phyloP scores from a whole-genome alignment of 2,113 vertebrate species.

The Trogon melanurus region DNA sequence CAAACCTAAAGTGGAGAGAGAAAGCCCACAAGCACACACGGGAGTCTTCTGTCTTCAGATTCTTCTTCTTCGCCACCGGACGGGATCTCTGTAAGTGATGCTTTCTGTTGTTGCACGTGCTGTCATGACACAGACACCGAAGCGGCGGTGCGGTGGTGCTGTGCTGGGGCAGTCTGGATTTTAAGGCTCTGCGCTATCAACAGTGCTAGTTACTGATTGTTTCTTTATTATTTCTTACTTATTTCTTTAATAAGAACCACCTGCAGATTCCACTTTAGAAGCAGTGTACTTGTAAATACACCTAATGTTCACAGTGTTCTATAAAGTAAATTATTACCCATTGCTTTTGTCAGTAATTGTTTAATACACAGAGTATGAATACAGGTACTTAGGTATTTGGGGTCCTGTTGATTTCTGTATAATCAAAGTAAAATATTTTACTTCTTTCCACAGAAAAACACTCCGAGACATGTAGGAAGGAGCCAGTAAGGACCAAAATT shows the following conservation, averaged over 20 bases:
- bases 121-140: not conserved
- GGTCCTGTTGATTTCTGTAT: not conserved
- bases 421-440: not conserved
- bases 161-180: not conserved
- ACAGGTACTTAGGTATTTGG: not conserved
- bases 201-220: not conserved
- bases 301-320: not conserved
- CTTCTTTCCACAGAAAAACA: conserved; percentile 25
- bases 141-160: not conserved
- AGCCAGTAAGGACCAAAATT: not conserved
- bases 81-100: conserved; percentile 50
- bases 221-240: no score
- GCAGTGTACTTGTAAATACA: not conserved
- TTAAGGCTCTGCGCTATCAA: not conserved
- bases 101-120: not conserved
- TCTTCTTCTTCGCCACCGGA: not conserved
- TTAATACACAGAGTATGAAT: not conserved
- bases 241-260: not conserved
- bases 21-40: not conserved
- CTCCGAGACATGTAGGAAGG: not conserved
- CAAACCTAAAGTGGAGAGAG: not conserved
- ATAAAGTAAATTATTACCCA: not conserved
- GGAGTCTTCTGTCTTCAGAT: not conserved
- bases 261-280: not conserved
- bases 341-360: not conserved